Evolutionary conservation across 1,140 invertebrate genomes (phyloP).

Genomic region (Panulirus ornatus): DNA sequence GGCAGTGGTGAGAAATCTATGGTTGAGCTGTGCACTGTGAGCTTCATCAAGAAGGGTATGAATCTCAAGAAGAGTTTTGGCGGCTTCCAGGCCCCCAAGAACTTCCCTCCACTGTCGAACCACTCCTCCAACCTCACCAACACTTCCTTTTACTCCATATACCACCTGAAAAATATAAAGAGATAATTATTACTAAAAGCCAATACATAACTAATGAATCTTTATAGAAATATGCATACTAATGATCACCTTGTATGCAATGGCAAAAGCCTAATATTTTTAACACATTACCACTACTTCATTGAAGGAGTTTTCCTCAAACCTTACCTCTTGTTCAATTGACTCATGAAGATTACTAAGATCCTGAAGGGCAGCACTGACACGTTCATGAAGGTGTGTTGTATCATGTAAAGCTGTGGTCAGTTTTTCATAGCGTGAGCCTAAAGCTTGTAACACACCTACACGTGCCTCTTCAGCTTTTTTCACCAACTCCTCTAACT

Average conservation of each 20-base stretch:
- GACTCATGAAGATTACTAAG: conserved; percentile 38
- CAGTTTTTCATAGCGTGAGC: conserved; percentile 53
- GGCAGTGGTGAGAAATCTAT: conserved; percentile 41
- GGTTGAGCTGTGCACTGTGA: conserved; percentile 21
- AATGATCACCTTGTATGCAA: no score
- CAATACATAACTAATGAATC: background rate
- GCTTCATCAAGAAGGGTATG: conserved; percentile 55
- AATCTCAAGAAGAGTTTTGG: conserved; percentile 37
- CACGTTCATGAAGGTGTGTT: conserved; percentile 41
- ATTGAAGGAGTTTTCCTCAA: no score
- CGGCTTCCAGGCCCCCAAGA: conserved; percentile 42
- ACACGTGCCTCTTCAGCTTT: conserved; percentile 58
- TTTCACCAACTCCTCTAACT: conserved; percentile 58
- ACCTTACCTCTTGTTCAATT: conserved; percentile 46
- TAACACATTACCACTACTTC: no score
- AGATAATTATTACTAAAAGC: no score
- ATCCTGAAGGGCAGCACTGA: conserved; percentile 14
- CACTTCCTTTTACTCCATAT: conserved; percentile 49
- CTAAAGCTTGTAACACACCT: conserved; percentile 48
- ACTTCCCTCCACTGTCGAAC: conserved; percentile 61
- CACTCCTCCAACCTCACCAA: conserved; percentile 61
- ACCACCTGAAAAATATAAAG: conserved; percentile 24
- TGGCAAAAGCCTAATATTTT: no score
- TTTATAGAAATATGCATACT: background rate
- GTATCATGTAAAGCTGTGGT: conserved; percentile 45